Evolutionary conservation across 2,888 invertebrate species (phyloP), one percentile per base, ranked within the genome.

Genomic region (Tryphoninae sp.): DNA sequence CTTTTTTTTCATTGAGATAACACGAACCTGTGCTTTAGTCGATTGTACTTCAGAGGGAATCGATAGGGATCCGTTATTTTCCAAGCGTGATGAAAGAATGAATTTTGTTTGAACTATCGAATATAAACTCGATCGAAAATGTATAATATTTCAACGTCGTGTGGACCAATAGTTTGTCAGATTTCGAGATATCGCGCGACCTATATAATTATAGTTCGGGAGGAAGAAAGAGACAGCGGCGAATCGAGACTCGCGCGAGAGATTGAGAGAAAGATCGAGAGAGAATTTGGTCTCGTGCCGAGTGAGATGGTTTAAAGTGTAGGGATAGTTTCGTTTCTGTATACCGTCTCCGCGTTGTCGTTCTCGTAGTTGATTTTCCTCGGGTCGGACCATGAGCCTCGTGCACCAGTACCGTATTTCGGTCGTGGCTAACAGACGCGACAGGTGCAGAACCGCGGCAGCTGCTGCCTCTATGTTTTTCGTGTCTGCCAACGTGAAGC

Each of bases 401-500:
- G 62, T 62, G 40, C 76, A 59, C 79, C 74, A 81, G 84, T 86
- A 84, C 84, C 84, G 87, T 89, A 89, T 89, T 89, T 89, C 85
- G 87, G 88, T 90, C 89, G 86, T 86, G 86, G 87, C 79, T 90
- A 90, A 90, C 89, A 88, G 90, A 90, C 85, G 82, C 84, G 85
- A 85, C 84, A 84, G 85, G 84, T 84, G 84, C 83, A 85, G 83
- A 82, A 62, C 62, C 75, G 80, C 65, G 84, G 86, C 89, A 89
- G 89, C 89, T 89, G 89, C 87, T 88, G 83, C 86, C 87, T 84
- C 87, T 84, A 86, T 85, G 87, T 87, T 87, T 89, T 87, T 89
- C 86, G 82, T 86, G 85, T 87, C 87, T 84, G 86, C 83, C 85
- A 86, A 83, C 83, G 78, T 77, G 79, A 72, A 83, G 78, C 80